phyloP scores from a whole-genome alignment of 2,888 invertebrate species.

The Formica aserva region DNA sequence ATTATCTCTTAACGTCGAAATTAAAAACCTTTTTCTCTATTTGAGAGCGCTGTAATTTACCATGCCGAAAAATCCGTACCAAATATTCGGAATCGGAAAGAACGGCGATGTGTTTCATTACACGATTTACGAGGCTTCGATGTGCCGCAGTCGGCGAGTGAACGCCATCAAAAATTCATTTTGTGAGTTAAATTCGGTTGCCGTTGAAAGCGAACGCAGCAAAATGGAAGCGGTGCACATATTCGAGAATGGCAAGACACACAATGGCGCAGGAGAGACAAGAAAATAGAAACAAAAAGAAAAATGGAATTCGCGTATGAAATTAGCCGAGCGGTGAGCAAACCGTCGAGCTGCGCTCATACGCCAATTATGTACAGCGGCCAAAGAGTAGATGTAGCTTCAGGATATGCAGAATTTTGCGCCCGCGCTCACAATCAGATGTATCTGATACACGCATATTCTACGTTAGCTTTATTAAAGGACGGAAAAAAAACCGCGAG shows the following conservation, averaged over 20 bases:
- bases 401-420: slow-evolving; percentile 28
- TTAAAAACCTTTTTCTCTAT: background rate
- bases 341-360: slow-evolving; percentile 19
- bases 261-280: background rate
- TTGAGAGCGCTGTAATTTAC: background rate
- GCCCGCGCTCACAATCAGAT: background rate
- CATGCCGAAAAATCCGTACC: background rate
- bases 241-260: background rate
- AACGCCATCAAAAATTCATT: slow-evolving; percentile 68
- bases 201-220: slow-evolving; percentile 32
- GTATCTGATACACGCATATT: slow-evolving; percentile 20
- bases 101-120: slow-evolving; percentile 1
- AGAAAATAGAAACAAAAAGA: background rate
- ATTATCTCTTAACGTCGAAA: slow-evolving; percentile 1
- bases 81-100: background rate
- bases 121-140: slow-evolving; percentile 57
- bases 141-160: slow-evolving; percentile 44
- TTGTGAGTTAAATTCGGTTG: slow-evolving; percentile 61
- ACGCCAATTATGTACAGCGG: slow-evolving; percentile 40
- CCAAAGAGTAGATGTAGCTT: slow-evolving; percentile 12
- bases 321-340: slow-evolving; percentile 36
- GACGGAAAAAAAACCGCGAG: background rate
- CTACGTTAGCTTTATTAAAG: background rate
- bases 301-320: slow-evolving; percentile 25
- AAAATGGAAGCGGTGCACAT: background rate